Percentiles rank a stretch among this genome's conserved stretches.
Conservation (phyloP, 2,113 vertebrate species). For the Ceyx margarethae region DNA sequence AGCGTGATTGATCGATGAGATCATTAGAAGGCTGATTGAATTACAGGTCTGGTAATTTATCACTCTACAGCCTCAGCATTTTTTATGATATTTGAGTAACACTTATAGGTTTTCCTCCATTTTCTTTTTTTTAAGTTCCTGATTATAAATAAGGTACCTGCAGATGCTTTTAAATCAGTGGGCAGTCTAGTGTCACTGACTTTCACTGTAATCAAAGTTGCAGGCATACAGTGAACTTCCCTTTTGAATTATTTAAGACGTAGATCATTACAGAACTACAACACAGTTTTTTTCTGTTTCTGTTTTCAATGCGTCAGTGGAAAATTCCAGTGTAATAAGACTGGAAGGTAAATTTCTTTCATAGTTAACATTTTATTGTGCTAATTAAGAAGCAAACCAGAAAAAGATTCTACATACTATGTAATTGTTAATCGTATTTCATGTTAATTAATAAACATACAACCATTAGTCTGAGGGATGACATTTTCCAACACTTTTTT, state of each 20-base stretch:
- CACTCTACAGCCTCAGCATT: not conserved
- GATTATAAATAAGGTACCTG: constrained; percentile 35
- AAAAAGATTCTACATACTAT: not conserved
- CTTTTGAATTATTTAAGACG: constrained; percentile 51
- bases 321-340: constrained; percentile 43
- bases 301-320: not conserved
- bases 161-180: constrained; percentile 37
- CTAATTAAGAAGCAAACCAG: constrained; percentile 30
- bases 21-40: constrained; percentile 57
- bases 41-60: constrained; percentile 45
- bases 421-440: not conserved
- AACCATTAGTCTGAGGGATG: not conserved
- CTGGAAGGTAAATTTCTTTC: not conserved
- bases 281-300: not conserved
- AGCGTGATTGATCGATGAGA: constrained; percentile 61
- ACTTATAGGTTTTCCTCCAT: not conserved
- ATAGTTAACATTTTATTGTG: constrained; percentile 32
- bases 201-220: constrained; percentile 46
- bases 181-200: constrained; percentile 17
- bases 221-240: constrained; percentile 25
- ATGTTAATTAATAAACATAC: not conserved
- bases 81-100: constrained; percentile 34
- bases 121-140: not conserved
- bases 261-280: constrained; percentile 43
- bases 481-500: not conserved